Evolutionary conservation across 2,113 vertebrate species (phyloP).

Genomic region (Asarcornis scutulata): DNA sequence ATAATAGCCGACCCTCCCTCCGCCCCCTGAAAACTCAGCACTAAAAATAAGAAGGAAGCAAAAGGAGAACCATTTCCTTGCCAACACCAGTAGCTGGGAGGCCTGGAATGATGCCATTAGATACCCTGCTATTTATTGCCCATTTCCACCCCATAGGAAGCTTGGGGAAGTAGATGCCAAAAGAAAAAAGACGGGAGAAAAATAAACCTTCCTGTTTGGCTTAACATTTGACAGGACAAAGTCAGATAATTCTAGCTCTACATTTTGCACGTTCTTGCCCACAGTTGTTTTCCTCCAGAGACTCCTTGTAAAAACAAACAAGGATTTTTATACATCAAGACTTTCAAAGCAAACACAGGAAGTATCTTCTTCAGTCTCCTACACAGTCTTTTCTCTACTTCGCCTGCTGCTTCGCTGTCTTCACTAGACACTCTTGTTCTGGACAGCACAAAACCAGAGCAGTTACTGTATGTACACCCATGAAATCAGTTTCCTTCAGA

Average conservation of each 20-base stretch:
- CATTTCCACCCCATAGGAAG: constrained; percentile 79
- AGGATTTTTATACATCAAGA: constrained; percentile 73
- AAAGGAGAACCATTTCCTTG: constrained; percentile 78
- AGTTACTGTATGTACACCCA: not conserved
- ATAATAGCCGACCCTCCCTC: constrained; percentile 83
- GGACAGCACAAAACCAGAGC: not conserved
- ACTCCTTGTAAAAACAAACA: constrained; percentile 45
- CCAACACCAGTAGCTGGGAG: constrained; percentile 76
- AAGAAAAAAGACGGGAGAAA: constrained; percentile 50
- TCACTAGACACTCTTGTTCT: not conserved
- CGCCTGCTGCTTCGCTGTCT: not conserved
- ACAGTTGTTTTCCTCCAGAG: constrained; percentile 64
- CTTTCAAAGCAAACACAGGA: constrained; percentile 63
- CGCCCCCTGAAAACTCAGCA: constrained; percentile 74
- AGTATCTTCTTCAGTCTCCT: constrained; percentile 11
- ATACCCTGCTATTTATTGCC: constrained; percentile 84
- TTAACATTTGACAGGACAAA: constrained; percentile 80
- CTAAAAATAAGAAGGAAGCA: constrained; percentile 79
- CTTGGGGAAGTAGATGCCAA: constrained; percentile 71
- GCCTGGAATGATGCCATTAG: constrained; percentile 78
- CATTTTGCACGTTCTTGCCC: constrained; percentile 74
- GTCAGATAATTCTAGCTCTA: constrained; percentile 71
- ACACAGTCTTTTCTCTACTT: not conserved
- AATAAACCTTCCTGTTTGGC: constrained; percentile 72
- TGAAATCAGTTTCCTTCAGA: not conserved